Conservation (phyloP, 2,888 invertebrate species). For the Tenthredo distinguenda region DNA sequence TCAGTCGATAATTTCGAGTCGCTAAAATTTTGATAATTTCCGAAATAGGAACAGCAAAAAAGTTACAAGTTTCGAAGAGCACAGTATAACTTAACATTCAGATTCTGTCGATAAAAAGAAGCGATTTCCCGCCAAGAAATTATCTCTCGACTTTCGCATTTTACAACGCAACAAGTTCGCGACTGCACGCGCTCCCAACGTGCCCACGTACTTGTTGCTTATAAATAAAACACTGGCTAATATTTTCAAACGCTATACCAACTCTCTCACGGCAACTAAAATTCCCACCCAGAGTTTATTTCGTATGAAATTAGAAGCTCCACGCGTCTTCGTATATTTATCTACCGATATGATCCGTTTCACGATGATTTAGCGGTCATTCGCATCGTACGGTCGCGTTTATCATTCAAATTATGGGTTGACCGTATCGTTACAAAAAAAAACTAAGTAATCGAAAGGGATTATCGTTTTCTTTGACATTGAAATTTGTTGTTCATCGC, state of each 20-base stretch:
- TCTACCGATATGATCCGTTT: neutral
- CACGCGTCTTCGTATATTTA: neutral
- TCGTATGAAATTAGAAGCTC: neutral
- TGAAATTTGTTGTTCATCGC: too few species aligned
- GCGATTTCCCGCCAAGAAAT: neutral
- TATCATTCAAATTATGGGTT: constrained; percentile 12
- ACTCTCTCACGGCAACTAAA: neutral
- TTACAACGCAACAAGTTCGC: neutral
- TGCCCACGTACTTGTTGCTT: constrained; percentile 4
- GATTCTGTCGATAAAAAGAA: neutral
- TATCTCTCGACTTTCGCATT: neutral
- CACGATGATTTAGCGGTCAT: neutral
- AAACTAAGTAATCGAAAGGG: too few species aligned
- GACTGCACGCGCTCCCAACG: neutral
- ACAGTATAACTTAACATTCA: neutral
- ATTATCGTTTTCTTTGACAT: too few species aligned
- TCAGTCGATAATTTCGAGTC: neutral
- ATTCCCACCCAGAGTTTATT: neutral
- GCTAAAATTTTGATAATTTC: neutral
- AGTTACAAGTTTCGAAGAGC: neutral
- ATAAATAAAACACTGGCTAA: constrained; percentile 5
- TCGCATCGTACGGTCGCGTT: neutral
- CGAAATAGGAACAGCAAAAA: neutral
- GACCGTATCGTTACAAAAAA: too few species aligned
- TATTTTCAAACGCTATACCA: constrained; percentile 68